These are phyloP conservation scores for Amphiura filiformis DNA, from an alignment of 35 echinoderm and acorn worm species.

Conservation along the genomic window DNA sequence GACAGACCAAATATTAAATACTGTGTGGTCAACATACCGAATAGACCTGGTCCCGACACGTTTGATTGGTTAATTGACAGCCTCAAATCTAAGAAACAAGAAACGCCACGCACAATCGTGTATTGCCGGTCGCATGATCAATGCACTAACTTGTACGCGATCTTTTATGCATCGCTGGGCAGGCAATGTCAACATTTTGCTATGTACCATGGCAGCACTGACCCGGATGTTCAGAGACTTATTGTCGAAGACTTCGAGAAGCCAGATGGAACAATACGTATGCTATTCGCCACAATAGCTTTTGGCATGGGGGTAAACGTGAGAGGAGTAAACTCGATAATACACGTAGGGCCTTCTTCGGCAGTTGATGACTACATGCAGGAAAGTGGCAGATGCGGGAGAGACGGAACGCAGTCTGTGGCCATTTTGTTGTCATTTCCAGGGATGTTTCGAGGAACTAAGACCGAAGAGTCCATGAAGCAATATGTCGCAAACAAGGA, in stretches of 20 bases:
- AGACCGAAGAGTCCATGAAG: background rate
- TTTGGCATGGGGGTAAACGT: slow-evolving; percentile 42
- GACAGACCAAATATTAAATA: slow-evolving; percentile 7
- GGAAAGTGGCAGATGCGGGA: background rate
- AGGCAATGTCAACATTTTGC: background rate
- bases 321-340: slow-evolving; percentile 3
- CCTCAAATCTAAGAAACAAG: too few species aligned
- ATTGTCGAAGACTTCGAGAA: slow-evolving; percentile 8
- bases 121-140: background rate
- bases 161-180: background rate
- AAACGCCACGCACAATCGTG: background rate
- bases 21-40: background rate
- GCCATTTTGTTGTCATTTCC: background rate
- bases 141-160: background rate
- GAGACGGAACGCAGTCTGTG: background rate
- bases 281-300: slow-evolving; percentile 24
- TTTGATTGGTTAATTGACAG: background rate
- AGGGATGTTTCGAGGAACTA: background rate
- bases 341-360: background rate
- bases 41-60: too few species aligned
- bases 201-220: slow-evolving; percentile 41
- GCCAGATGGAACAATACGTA: background rate
- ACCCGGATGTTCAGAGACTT: slow-evolving; percentile 4
- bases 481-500: background rate
- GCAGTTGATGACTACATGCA: slow-evolving; percentile 28